Base-by-base conservation (phyloP, 2,113 vertebrate species). In the Leuciscus idus region DNA sequence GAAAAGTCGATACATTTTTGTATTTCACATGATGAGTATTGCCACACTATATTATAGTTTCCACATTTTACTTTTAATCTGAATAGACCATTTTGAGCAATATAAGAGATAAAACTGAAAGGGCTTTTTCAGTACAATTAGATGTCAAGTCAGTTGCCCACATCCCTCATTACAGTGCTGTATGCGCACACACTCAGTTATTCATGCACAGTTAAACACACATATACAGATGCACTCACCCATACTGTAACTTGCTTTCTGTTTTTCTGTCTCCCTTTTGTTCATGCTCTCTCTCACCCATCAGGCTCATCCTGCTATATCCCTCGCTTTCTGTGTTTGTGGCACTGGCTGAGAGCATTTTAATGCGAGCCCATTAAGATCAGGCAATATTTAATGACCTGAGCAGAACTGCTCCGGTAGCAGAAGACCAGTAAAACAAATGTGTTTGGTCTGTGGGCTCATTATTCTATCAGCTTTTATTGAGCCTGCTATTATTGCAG, bases 371-470 rank as follows among this genome's bases (percentile, higher is more conserved):
- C 48, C 33, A 87, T 84, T 72, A 46, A 28, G 52, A 83, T 50
- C 61, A 59, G 50, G 62, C 57, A 11, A 84, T 84, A 78, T 84
- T 61, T 87, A 87, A 84, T 61, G 86, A 84, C 86, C n/a, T 17
- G 86, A 26, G 50, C 81, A 82, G 46, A 52, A 52, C 43, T 2
- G 19, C 48, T 82, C 43, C 62, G 6, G 79, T 59, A 83, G 46
- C 62, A 70, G 46, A 83, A 83, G 81, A 70, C 81, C 81, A 83
- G 81, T 72, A 84, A 84, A 84, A 59, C 68, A 84, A 84, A 73
- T 73, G 81, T 73, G 66, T 84, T 84, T 84, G 50, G 50, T 50
- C 30, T 73, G 33, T 83, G 66, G 50, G 21, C 81, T 83, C 66
- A 83, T 83, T 83, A 83, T 72, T 83, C 68, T 59, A 72, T 73